These are phyloP conservation scores for Coregonus suidteri DNA, from an alignment of 2,797 vertebrate genomes.

Conservation along the genomic window DNA sequence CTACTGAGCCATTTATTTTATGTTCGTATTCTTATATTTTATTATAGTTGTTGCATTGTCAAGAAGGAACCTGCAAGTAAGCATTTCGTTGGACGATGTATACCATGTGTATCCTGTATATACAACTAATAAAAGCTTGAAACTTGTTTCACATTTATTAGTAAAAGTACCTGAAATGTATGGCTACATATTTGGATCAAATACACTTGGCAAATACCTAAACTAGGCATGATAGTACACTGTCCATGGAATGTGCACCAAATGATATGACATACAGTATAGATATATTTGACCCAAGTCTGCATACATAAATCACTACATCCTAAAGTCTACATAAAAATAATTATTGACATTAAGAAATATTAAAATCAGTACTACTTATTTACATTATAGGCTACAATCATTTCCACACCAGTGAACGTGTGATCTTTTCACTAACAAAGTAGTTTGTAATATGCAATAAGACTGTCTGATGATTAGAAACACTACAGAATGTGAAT, in stretches of 20 bases:
- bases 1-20: not conserved
- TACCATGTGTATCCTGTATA: too few relatives aligned
- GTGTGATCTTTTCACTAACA: not conserved
- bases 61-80: too few relatives aligned
- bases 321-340: not conserved
- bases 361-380: not conserved
- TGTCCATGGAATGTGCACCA: not conserved
- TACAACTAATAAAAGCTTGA: not conserved
- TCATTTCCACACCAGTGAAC: not conserved
- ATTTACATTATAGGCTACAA: not conserved
- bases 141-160: not conserved
- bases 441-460: not conserved
- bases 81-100: too few relatives aligned
- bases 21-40: too few relatives aligned
- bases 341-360: not conserved
- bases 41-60: too few relatives aligned
- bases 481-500: constrained; percentile 37
- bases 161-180: not conserved
- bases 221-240: not conserved
- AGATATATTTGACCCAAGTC: not conserved
- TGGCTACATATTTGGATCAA: not conserved
- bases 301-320: not conserved
- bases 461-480: not conserved
- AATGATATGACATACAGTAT: not conserved
- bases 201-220: not conserved